Base-by-base conservation (phyloP, 2,888 invertebrate species). In the Agrypnus murinus region DNA sequence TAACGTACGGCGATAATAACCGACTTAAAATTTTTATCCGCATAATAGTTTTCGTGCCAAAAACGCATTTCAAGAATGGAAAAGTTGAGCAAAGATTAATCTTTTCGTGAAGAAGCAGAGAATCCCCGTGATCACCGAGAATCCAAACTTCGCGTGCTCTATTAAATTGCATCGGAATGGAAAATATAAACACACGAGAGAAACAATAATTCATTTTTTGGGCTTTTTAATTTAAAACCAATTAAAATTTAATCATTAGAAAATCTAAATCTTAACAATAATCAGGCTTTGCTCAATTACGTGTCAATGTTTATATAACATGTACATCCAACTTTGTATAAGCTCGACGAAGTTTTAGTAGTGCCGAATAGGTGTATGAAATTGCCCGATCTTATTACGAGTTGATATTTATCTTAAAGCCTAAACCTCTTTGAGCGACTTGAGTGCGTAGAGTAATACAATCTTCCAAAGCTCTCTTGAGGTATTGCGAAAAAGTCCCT, bases 331-430 rank as follows among this genome's bases (percentile, higher is more conserved):
- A 50, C 32, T 50, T 48, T 31, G 50, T 50, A 8, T 12, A 50
- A 1, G 50, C 50, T 19, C 10, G 4, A 31, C 10, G 50, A 50
- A 50, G 50, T 50, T 50, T 50, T 32, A 32, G 50, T 50, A n/a
- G 50, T 50, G 50, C 46, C 50, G 31, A 50, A 50, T 50, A 50
- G 50, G 50, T 50, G 15, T 43, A 50, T 50, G 50, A 50, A 50
- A 50, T 50, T 50, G 50, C 50, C 50, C 50, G 50, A 50, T 50
- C 50, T 50, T 50, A 50, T 50, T 50, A 50, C 50, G 50, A 50
- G 31, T 50, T 50, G 50, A 50, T 50, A 50, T 50, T 50, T 50
- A 50, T 50, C 50, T 50, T 50, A 50, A 50, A 50, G 50, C 50
- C 50, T 50, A 50, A 50, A 50, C 50, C 50, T 50, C 50, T 50